phyloP scores from a whole-genome alignment of 1,140 invertebrate species.

The Chrysoperla carnea region DNA sequence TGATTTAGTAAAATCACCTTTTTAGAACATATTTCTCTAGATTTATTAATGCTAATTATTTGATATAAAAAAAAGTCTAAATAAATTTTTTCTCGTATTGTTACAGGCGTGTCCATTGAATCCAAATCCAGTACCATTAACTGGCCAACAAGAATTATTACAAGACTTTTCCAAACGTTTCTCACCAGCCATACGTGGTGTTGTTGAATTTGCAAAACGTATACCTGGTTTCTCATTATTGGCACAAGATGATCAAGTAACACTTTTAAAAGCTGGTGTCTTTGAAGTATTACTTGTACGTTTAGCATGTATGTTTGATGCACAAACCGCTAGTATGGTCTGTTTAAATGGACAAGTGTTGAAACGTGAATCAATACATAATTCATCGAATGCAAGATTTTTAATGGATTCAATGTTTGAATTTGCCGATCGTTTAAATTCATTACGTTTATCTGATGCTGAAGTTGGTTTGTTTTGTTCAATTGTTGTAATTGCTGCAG shows the following conservation, averaged over 20 bases:
- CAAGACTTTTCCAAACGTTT: slow-evolving; percentile 88
- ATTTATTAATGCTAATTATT: no score
- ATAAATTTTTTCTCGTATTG: slow-evolving; percentile 23
- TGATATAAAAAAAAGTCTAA: no score
- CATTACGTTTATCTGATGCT: slow-evolving; percentile 72
- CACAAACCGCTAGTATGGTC: slow-evolving; percentile 77
- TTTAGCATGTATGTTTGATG: slow-evolving; percentile 85
- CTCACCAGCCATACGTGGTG: slow-evolving; percentile 87
- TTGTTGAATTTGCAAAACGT: slow-evolving; percentile 93
- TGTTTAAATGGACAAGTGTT: slow-evolving; percentile 84
- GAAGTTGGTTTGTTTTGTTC: slow-evolving; percentile 91
- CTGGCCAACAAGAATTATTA: slow-evolving; percentile 55
- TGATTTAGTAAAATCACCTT: no score
- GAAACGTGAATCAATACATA: slow-evolving; percentile 75
- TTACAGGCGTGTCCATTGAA: slow-evolving; percentile 88
- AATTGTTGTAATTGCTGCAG: slow-evolving; percentile 83
- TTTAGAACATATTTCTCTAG: no score
- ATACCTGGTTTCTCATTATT: slow-evolving; percentile 91
- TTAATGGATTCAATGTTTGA: slow-evolving; percentile 95
- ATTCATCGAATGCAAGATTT: slow-evolving; percentile 79
- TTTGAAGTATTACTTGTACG: slow-evolving; percentile 87
- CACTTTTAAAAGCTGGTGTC: slow-evolving; percentile 85
- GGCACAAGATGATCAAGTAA: slow-evolving; percentile 92
- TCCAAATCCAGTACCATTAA: slow-evolving; percentile 70
- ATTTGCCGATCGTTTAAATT: slow-evolving; percentile 86